phyloP scores from a whole-genome alignment of 2,113 vertebrate genomes.

The Ia io region DNA sequence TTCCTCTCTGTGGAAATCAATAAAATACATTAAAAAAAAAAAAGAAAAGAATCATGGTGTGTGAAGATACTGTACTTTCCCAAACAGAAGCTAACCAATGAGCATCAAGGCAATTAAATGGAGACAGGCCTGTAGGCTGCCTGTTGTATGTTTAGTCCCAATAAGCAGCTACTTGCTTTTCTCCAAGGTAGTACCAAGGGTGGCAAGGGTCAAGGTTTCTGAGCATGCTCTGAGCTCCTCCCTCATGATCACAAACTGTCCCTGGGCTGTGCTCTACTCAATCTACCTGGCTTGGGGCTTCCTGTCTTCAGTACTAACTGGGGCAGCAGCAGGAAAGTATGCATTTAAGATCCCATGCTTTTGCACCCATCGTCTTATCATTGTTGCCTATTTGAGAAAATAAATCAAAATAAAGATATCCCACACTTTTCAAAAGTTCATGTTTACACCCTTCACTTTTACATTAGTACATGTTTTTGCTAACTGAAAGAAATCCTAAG shows the following conservation, averaged over 20 bases:
- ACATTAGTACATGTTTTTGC: not conserved
- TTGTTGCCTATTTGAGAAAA: conserved; percentile 21
- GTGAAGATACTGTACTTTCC: not conserved
- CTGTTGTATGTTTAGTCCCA: not conserved
- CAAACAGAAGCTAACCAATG: not conserved
- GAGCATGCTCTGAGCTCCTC: not conserved
- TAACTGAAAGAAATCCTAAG: not conserved
- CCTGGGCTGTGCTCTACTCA: not conserved
- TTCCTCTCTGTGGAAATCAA: no score
- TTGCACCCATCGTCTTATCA: not conserved
- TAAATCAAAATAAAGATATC: conserved; percentile 4
- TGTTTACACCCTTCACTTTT: not conserved
- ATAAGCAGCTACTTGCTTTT: conserved; percentile 43
- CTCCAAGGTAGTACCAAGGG: not conserved
- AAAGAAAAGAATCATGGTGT: conserved; percentile 1
- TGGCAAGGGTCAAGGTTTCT: not conserved
- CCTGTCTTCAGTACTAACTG: not conserved
- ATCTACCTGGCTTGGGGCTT: not conserved
- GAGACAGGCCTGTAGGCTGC: not conserved
- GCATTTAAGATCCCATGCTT: not conserved
- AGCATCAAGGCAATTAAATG: not conserved
- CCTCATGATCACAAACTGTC: not conserved
- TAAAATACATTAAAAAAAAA: no score
- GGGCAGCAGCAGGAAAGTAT: not conserved
- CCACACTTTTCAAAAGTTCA: not conserved